Evolutionary conservation across 2,888 invertebrate species (phyloP), one percentile per base, ranked within the genome.

Genomic region (Acutogordius australiensis): DNA sequence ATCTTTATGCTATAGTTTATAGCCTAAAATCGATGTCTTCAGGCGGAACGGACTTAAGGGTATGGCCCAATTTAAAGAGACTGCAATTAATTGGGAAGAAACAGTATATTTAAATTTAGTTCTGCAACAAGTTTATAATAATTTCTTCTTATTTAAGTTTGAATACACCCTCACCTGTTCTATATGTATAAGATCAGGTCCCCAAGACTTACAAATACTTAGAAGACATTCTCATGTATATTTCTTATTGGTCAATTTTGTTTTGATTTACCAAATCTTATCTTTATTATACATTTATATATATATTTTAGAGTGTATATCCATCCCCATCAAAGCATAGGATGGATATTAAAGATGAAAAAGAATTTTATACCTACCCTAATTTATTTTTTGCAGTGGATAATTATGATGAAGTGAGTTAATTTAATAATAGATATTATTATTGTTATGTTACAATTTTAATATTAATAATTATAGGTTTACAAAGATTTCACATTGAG

Each of bases 351-450:
- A 97, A 97, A 73, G 94, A 94, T 45, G 91, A 91, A 68, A 80
- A 84, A 61, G 97, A 97, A 72, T 90, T 91, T 75, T 91, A 97
- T 72, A 88, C 91, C 45, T 97, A 91, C 74, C 97, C 97, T 1
- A 86, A 90, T 75, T 86, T 97, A 67, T 97, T 90, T 74, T 97
- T 97, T 74, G 88, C 88, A 80, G 88, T 94, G 62, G 94, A 97
- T 74, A 90, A 91, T 74, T 94, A 91, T 72, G 91, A 94, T 72
- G 90, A 91, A 79, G 90, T 82, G 67, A 64, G 63, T 62, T 45
- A n/a, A n/a, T n/a, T n/a, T n/a, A n/a, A n/a, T n/a, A n/a, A n/a
- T n/a, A n/a, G n/a, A n/a, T n/a, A n/a, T n/a, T n/a, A n/a, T n/a
- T n/a, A n/a, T n/a, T n/a, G n/a, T n/a, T n/a, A n/a, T n/a, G n/a